Conservation (phyloP, 30 jellyfish, hydroid and myxozoan species). For the Nemopilema nomurai region DNA sequence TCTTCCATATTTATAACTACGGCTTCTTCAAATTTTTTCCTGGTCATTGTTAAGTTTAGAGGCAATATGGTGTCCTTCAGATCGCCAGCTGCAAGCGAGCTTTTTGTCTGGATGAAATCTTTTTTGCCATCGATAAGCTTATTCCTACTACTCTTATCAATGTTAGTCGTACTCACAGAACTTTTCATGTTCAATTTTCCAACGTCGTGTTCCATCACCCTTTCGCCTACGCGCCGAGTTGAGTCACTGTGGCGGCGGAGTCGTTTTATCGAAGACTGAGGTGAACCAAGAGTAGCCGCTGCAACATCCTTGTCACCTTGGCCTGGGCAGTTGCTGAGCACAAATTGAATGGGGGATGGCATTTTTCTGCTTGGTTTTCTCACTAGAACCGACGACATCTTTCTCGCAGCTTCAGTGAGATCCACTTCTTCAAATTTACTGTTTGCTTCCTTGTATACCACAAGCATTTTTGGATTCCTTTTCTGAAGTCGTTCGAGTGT, state of each 20-base stretch:
- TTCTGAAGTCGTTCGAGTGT: constrained; percentile 21
- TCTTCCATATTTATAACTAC: not conserved
- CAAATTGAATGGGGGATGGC: not conserved
- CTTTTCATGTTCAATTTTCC: too few relatives aligned
- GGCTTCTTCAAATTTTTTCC: not conserved
- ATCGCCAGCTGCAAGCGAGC: not conserved
- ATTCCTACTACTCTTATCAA: not conserved
- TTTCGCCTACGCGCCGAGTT: not conserved
- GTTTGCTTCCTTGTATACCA: constrained; percentile 56
- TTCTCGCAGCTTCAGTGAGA: constrained; percentile 23
- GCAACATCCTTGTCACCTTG: not conserved
- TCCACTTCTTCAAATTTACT: constrained; percentile 38
- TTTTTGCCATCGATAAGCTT: not conserved
- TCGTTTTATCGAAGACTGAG: not conserved
- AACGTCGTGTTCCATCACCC: not conserved
- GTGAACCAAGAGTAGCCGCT: not conserved
- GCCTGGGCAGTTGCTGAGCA: constrained; percentile 8
- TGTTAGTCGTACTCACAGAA: not conserved
- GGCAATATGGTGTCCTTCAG: not conserved
- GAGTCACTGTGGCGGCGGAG: not conserved
- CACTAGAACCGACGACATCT: not conserved
- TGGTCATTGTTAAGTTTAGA: not conserved
- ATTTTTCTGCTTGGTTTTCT: not conserved
- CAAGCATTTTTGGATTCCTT: constrained; percentile 54
- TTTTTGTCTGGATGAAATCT: not conserved